Base-by-base conservation (phyloP, 2,113 vertebrate species). In the Rissa tridactyla region DNA sequence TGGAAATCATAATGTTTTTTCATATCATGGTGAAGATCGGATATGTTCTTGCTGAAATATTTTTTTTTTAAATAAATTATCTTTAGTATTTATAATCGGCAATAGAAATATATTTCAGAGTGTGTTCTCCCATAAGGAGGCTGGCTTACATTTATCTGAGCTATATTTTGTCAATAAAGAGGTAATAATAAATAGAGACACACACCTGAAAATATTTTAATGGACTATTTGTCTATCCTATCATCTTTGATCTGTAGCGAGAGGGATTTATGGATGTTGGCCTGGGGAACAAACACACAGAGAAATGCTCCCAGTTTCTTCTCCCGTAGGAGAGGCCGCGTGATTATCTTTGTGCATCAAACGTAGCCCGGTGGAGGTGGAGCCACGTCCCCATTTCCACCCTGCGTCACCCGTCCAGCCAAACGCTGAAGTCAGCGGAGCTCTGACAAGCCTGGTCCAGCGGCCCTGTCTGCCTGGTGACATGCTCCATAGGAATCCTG, bases 61-160 rank as follows among this genome's bases (percentile, higher is more conserved):
- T 47, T 81, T 68, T 42, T n/a, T 77, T 20, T 46, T 4, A 4
- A 71, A 42, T 57, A 78, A 88, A 42, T 65, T 19, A n/a, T 21
- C 22, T 25, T 80, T 44, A 29, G 34, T 23, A 49, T 90, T 80
- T 70, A 44, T 30, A 52, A 79, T 95, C 36, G 52, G 52, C 42
- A 60, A 11, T 29, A 84, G 66, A 91, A 96, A 92, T 85, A 11
- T 19, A 72, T 94, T 92, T 94, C 42, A 40, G 27, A 87, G 77
- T 3, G 1, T 72, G 14, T 52, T 92, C 58, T 90, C 42, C 34
- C 15, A 42, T 32, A 42, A 76, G 60, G 44, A 85, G 46, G 23
- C 26, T 34, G 64, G 18, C 44, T 91, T 47, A 42, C 32, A 38
- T 76, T 94, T 85, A 79, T 82, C 83, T 30, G 66, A 72, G 70